phyloP scores from a whole-genome alignment of 1,140 invertebrate genomes.

The Chelonus insularis region DNA sequence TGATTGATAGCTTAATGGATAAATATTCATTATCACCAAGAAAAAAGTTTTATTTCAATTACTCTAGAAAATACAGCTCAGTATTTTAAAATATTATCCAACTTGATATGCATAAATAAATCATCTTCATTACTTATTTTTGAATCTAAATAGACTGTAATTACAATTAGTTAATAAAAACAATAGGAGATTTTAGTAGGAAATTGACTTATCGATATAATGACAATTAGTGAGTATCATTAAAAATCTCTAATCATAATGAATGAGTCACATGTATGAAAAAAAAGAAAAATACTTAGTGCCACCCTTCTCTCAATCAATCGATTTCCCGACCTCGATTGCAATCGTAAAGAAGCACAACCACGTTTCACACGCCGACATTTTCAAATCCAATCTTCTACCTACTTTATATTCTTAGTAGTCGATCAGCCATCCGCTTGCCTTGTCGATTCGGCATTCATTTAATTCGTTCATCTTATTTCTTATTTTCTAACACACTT shows the following conservation, averaged over 20 bases:
- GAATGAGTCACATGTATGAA: background rate
- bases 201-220: too few relatives aligned
- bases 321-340: slow-evolving; percentile 7
- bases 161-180: too few relatives aligned
- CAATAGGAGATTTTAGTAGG: too few relatives aligned
- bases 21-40: too few relatives aligned
- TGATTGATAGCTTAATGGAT: too few relatives aligned
- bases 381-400: slow-evolving; percentile 33
- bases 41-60: too few relatives aligned
- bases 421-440: slow-evolving; percentile 31
- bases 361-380: background rate
- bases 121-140: too few relatives aligned
- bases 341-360: slow-evolving; percentile 1
- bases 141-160: too few relatives aligned
- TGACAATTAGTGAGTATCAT: slow-evolving; percentile 20
- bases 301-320: slow-evolving; percentile 12
- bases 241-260: background rate
- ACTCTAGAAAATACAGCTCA: too few relatives aligned
- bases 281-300: background rate
- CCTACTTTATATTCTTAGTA: slow-evolving; percentile 31
- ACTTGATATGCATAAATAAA: too few relatives aligned
- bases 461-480: slow-evolving; percentile 33
- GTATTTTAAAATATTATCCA: too few relatives aligned
- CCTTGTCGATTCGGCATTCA: slow-evolving; percentile 32
- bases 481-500: slow-evolving; percentile 1